Evolutionary conservation across 2,113 vertebrate species (phyloP).

Genomic region (Notechis scutatus): DNA sequence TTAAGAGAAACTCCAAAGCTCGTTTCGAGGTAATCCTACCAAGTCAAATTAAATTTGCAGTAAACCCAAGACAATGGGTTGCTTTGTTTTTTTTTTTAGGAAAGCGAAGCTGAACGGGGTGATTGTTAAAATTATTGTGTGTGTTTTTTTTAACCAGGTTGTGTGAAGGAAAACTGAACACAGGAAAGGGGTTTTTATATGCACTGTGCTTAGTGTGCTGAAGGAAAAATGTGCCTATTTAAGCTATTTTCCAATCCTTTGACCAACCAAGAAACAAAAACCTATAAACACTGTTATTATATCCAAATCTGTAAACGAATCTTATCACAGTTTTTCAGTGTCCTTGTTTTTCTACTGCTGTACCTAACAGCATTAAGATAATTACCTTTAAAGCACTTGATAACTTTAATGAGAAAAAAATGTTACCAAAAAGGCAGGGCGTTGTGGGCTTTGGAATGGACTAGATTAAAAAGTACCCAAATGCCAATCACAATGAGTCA

Average conservation of each 20-base stretch:
- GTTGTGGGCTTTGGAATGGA: neutral
- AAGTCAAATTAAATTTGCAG: slow-evolving; percentile 31
- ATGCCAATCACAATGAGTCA: neutral
- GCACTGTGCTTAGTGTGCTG: neutral
- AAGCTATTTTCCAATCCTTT: neutral
- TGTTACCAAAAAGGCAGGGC: neutral
- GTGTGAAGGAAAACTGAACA: neutral
- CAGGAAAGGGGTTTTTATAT: neutral
- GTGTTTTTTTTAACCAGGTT: neutral
- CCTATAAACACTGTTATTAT: neutral
- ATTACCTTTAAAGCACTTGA: neutral
- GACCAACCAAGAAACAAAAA: neutral
- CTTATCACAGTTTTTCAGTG: neutral
- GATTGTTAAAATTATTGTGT: neutral
- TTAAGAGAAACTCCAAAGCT: slow-evolving; percentile 12
- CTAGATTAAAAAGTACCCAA: neutral
- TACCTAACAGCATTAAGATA: neutral
- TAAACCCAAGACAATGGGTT: neutral
- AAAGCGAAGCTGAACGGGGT: neutral
- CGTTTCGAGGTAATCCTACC: neutral
- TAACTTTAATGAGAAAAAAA: neutral
- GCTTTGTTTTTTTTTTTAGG: slow-evolving; percentile 9
- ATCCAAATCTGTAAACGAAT: neutral
- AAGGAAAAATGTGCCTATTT: neutral
- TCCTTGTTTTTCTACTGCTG: neutral